Percentiles rank a stretch among this genome's conserved stretches.
Conservation (phyloP, 2,888 invertebrate species). For the Ectemnius continuus region DNA sequence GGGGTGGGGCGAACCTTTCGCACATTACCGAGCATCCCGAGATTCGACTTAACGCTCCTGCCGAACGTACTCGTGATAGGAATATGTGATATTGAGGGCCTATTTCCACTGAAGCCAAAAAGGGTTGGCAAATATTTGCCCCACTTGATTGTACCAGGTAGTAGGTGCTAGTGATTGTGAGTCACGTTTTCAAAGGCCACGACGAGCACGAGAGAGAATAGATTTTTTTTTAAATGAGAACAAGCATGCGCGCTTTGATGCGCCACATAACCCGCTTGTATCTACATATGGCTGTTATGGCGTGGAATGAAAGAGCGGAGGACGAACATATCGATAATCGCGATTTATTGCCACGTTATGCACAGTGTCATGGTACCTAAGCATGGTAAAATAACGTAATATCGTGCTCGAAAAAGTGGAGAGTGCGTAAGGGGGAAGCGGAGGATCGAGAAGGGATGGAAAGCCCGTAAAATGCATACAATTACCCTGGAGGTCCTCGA, state of each 20-base stretch:
- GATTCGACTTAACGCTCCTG: no score
- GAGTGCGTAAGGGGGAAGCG: background rate
- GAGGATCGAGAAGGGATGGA: slow-evolving; percentile 38
- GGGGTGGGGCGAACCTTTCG: no score
- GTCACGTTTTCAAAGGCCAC: slow-evolving; percentile 18
- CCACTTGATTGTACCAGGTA: slow-evolving; percentile 63
- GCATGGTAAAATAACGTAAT: slow-evolving; percentile 58
- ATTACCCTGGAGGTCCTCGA: slow-evolving; percentile 66
- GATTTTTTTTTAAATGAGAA: no score
- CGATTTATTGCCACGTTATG: slow-evolving; percentile 72
- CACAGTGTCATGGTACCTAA: slow-evolving; percentile 66
- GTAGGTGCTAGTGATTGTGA: slow-evolving; percentile 20
- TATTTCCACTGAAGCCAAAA: no score
- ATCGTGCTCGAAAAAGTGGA: slow-evolving; percentile 45
- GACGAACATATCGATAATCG: slow-evolving; percentile 64
- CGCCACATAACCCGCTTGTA: slow-evolving; percentile 50
- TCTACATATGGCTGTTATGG: slow-evolving; percentile 51
- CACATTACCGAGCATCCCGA: no score
- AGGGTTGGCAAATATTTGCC: slow-evolving; percentile 67
- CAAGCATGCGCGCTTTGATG: slow-evolving; percentile 39
- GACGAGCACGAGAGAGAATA: slow-evolving; percentile 4
- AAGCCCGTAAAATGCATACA: slow-evolving; percentile 73
- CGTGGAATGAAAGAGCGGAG: slow-evolving; percentile 47
- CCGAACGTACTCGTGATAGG: background rate
- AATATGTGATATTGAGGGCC: background rate